Evolutionary conservation across 2,113 vertebrate species (phyloP).

Genomic region (Nothoprocta perdicaria): DNA sequence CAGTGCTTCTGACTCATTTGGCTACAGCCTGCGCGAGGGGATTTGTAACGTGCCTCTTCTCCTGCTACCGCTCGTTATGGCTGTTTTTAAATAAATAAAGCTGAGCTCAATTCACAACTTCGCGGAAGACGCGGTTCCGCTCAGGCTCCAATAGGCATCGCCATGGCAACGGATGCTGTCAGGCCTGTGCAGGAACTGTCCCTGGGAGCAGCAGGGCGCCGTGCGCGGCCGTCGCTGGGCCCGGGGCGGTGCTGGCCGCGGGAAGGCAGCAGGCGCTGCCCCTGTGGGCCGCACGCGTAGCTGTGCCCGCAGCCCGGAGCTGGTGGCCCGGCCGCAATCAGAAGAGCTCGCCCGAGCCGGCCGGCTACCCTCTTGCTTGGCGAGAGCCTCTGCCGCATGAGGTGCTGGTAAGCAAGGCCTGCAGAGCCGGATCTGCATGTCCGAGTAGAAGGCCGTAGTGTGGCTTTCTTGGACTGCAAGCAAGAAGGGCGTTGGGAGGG

Average conservation of each 20-base stretch:
- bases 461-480: neutral
- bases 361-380: neutral
- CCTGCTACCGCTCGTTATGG: constrained; percentile 36
- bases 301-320: rapidly evolving
- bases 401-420: neutral
- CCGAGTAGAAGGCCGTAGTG: neutral
- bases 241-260: neutral
- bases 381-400: neutral
- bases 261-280: neutral
- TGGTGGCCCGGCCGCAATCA: neutral
- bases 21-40: neutral
- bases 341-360: neutral
- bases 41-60: constrained; percentile 43
- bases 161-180: constrained; percentile 73
- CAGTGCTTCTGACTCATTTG: constrained; percentile 56
- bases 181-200: constrained; percentile 46
- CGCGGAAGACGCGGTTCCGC: constrained; percentile 44
- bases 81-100: constrained; percentile 71
- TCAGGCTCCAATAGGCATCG: constrained; percentile 58
- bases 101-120: constrained; percentile 75
- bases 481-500: neutral
- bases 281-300: neutral
- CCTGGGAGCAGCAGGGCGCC: neutral
- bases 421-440: neutral
- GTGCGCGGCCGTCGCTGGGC: neutral